These are phyloP conservation scores for Eira barbara DNA, from an alignment of 2,113 vertebrate genomes.

Conservation along the genomic window DNA sequence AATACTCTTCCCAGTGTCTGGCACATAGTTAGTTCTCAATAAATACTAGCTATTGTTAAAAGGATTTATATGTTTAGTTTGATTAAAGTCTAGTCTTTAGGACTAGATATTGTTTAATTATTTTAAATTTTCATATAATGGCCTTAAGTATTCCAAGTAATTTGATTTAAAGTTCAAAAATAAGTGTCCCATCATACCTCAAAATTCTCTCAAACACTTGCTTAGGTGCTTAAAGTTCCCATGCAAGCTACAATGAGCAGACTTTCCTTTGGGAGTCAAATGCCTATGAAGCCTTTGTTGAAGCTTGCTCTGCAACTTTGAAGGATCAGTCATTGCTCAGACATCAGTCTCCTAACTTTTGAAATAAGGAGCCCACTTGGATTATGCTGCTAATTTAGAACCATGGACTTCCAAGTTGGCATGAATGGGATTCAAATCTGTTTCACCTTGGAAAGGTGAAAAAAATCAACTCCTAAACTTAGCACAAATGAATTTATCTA, in stretches of 20 bases:
- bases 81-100: background rate
- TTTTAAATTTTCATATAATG: background rate
- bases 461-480: background rate
- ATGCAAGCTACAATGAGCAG: background rate
- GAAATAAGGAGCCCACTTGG: background rate
- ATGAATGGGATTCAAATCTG: background rate
- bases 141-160: background rate
- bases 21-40: background rate
- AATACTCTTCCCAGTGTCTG: background rate
- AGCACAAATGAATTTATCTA: background rate
- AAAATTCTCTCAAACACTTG: background rate
- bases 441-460: background rate
- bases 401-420: background rate
- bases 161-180: background rate
- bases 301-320: conserved; percentile 1
- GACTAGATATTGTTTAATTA: background rate
- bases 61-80: background rate
- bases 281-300: background rate
- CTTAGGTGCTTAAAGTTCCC: too few relatives aligned
- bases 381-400: background rate
- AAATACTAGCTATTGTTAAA: background rate
- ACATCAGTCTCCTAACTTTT: background rate
- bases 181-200: background rate
- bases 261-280: background rate
- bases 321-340: background rate